phyloP scores from a whole-genome alignment of 2,888 invertebrate genomes.

The Drosophila hamatofila region DNA sequence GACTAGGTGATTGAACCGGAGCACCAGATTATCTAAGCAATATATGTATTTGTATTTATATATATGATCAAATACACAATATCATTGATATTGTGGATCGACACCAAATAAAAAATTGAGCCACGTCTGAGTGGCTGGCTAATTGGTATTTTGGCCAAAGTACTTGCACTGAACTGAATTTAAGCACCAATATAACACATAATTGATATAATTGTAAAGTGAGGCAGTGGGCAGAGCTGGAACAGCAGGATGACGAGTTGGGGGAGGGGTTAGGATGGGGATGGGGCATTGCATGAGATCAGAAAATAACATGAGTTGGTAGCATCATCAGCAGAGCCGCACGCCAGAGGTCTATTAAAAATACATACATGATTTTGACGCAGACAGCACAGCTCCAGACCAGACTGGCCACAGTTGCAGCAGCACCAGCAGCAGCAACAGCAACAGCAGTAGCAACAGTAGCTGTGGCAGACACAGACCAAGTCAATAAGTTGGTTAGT shows the following conservation, averaged over 20 bases:
- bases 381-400: slow-evolving; percentile 61
- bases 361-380: slow-evolving; percentile 59
- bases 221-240: not conserved
- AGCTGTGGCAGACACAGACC: slow-evolving; percentile 42
- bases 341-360: slow-evolving; percentile 71
- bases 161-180: slow-evolving; percentile 41
- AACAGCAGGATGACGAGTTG: not conserved
- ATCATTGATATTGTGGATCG: slow-evolving; percentile 9
- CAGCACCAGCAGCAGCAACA: slow-evolving; percentile 5
- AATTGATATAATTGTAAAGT: slow-evolving; percentile 73
- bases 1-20: slow-evolving; percentile 40
- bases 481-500: slow-evolving; percentile 63
- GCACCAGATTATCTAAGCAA: slow-evolving; percentile 18
- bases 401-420: slow-evolving; percentile 31
- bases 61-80: slow-evolving; percentile 7
- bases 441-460: slow-evolving; percentile 17
- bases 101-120: not conserved
- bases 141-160: slow-evolving; percentile 19
- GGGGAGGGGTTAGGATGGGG: not conserved
- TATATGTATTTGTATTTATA: slow-evolving; percentile 1
- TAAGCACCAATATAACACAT: slow-evolving; percentile 75
- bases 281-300: slow-evolving; percentile 48
- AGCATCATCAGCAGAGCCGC: slow-evolving; percentile 29
- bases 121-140: not conserved
- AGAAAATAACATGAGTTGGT: slow-evolving; percentile 46